Evolutionary conservation across 2,888 invertebrate genomes (phyloP).

Genomic region (Syritta pipiens): DNA sequence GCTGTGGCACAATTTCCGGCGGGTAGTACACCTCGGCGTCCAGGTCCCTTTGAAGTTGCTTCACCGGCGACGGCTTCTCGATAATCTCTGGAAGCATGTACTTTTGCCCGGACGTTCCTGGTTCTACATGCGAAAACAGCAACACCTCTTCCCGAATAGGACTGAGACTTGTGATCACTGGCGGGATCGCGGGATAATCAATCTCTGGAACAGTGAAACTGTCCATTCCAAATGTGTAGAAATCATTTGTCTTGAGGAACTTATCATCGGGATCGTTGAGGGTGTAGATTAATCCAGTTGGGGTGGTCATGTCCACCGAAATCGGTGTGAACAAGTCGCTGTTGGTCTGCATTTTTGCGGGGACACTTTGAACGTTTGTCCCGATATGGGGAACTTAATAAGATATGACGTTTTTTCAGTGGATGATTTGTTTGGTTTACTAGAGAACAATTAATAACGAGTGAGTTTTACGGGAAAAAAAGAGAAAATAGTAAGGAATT

Average conservation of each 20-base stretch:
- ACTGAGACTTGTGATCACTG: conserved; percentile 21
- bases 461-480: not conserved
- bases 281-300: conserved; percentile 41
- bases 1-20: conserved; percentile 46
- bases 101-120: not conserved
- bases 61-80: not conserved
- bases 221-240: conserved; percentile 48
- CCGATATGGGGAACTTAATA: too few relatives aligned
- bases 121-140: conserved; percentile 37
- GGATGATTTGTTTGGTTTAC: too few relatives aligned
- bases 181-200: conserved; percentile 27
- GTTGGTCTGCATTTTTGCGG: conserved; percentile 44
- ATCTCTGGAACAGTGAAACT: conserved; percentile 48
- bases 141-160: conserved; percentile 38
- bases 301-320: conserved; percentile 41
- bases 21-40: conserved; percentile 35
- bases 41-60: conserved; percentile 39
- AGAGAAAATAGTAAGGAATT: not conserved
- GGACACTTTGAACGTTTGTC: too few relatives aligned
- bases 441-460: too few relatives aligned
- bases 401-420: too few relatives aligned
- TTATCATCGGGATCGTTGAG: conserved; percentile 40
- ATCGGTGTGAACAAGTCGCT: conserved; percentile 46
- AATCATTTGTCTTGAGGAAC: conserved; percentile 33
- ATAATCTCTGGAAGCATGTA: not conserved